These are phyloP conservation scores for Kuschelorhynchus macadamiae DNA, from an alignment of 2,888 invertebrate genomes.

Conservation along the genomic window DNA sequence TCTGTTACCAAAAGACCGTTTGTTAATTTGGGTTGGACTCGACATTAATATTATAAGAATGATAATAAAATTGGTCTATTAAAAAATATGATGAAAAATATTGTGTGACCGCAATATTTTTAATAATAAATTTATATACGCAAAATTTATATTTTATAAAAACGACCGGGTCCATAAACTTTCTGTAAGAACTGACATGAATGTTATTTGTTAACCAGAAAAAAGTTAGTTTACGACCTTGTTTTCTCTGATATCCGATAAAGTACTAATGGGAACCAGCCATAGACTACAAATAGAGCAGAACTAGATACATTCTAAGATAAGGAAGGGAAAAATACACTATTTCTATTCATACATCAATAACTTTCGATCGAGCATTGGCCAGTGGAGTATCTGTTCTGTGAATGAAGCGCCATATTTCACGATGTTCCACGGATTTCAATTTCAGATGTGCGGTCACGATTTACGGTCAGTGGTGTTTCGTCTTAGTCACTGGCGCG, in stretches of 20 bases:
- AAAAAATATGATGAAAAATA: no score
- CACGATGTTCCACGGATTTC: constrained; percentile 66
- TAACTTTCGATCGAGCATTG: constrained; percentile 36
- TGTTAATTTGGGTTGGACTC: no score
- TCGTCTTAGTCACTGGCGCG: constrained; percentile 52
- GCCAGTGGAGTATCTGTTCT: constrained; percentile 59
- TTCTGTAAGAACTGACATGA: no score
- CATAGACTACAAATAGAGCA: constrained; percentile 36
- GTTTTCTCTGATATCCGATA: constrained; percentile 18
- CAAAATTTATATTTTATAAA: no score
- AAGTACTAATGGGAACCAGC: constrained; percentile 33
- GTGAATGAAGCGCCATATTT: constrained; percentile 67
- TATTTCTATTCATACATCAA: constrained; percentile 49
- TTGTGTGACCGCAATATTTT: no score
- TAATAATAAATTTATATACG: no score
- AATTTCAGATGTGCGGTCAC: constrained; percentile 64
- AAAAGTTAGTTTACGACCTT: no score
- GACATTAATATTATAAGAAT: no score
- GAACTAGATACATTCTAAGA: constrained; percentile 25
- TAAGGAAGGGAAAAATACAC: constrained; percentile 37
- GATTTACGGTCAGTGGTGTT: constrained; percentile 65
- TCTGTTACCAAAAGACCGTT: no score
- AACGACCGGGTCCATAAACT: no score
- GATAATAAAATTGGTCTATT: no score
- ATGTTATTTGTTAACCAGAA: no score